A percentile compares a stretch with the other conserved stretches of the same genome.
These are phyloP conservation scores for Rhogogaster chlorosoma DNA, from an alignment of 2,888 invertebrate genomes.

Conservation along the genomic window DNA sequence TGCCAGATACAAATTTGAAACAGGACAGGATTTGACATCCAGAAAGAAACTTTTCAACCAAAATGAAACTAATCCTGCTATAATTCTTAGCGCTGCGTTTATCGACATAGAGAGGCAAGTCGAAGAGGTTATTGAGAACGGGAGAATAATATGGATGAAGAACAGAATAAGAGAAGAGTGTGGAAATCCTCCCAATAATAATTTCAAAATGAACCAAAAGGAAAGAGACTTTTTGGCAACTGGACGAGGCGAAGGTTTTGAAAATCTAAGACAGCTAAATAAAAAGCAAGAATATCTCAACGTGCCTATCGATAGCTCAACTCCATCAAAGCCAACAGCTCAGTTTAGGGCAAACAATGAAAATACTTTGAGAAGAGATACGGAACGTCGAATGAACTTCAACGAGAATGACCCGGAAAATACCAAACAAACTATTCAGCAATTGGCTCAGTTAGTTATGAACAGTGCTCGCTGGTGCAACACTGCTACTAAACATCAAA, in stretches of 20 bases:
- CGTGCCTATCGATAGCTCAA: conserved; percentile 71
- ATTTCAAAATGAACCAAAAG: conserved; percentile 32
- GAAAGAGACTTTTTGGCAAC: conserved; percentile 64
- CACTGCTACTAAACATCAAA: conserved; percentile 44
- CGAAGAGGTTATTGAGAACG: conserved; percentile 40
- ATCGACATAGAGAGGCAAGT: conserved; percentile 70
- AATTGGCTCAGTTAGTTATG: conserved; percentile 73
- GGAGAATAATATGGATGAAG: conserved; percentile 62
- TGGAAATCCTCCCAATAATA: background rate
- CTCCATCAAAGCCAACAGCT: conserved; percentile 68
- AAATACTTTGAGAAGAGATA: conserved; percentile 1
- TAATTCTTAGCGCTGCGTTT: conserved; percentile 70
- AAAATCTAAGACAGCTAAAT: conserved; percentile 67
- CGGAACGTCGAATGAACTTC: conserved; percentile 38
- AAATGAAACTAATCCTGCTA: conserved; percentile 68
- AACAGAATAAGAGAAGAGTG: background rate
- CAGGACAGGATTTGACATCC: conserved; percentile 62
- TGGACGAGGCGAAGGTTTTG: conserved; percentile 71
- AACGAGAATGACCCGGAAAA: conserved; percentile 56
- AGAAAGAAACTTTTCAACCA: conserved; percentile 65
- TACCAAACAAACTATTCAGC: conserved; percentile 71
- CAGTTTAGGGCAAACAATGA: conserved; percentile 28
- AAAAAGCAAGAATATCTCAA: conserved; percentile 55
- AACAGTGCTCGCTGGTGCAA: conserved; percentile 74
- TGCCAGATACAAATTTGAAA: conserved; percentile 63